Conservation (phyloP, 23 tunicate genomes). For the Phallusia fumigata region DNA sequence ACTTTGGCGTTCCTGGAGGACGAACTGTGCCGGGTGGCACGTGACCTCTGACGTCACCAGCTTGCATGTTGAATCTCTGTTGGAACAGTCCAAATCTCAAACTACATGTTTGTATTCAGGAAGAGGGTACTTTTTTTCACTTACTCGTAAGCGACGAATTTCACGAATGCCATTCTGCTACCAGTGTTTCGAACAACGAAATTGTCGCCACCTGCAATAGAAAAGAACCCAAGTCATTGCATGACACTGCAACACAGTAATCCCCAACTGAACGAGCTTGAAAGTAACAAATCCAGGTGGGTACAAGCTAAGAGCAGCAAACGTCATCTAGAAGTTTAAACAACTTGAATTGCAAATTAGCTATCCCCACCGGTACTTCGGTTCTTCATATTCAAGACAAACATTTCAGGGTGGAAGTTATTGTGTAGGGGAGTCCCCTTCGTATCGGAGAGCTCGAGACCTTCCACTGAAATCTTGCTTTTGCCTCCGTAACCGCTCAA, state of each 20-base stretch:
- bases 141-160: slow-evolving; percentile 52
- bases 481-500: slow-evolving; percentile 79
- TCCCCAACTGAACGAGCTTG: no score
- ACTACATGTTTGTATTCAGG: background rate
- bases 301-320: no score
- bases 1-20: slow-evolving; percentile 37
- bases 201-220: background rate
- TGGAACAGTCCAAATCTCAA: no score
- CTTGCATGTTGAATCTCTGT: slow-evolving; percentile 27
- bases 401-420: slow-evolving; percentile 13
- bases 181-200: slow-evolving; percentile 41
- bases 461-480: slow-evolving; percentile 44
- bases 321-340: no score
- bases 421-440: slow-evolving; percentile 10
- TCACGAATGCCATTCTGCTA: slow-evolving; percentile 56
- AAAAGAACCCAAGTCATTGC: no score
- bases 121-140: no score
- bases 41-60: slow-evolving; percentile 6
- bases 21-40: slow-evolving; percentile 57
- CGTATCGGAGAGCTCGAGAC: slow-evolving; percentile 6
- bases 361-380: background rate
- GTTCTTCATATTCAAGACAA: background rate
- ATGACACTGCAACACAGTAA: no score
- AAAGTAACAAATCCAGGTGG: no score
- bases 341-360: no score